These are phyloP conservation scores for Holothuria leucospilota DNA, from an alignment of 53 echinoderm and acorn worm species.

Conservation along the genomic window DNA sequence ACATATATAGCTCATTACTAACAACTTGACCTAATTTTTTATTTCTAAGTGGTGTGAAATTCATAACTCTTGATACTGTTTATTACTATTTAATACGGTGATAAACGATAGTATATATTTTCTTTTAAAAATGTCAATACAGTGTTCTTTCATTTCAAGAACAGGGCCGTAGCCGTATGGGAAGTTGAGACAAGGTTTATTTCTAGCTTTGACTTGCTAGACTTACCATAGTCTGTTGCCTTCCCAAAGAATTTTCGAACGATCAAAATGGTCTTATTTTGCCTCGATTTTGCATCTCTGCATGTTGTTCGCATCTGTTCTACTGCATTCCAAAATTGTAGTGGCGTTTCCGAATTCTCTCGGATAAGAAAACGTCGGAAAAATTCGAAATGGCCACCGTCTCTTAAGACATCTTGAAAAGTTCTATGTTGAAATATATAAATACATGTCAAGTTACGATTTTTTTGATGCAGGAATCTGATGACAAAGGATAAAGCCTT, in stretches of 20 bases:
- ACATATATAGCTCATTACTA: too few relatives aligned
- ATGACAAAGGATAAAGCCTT: background rate
- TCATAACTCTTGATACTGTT: too few relatives aligned
- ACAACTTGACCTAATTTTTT: too few relatives aligned
- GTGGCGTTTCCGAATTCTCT: slow-evolving; percentile 75
- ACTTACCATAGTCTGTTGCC: slow-evolving; percentile 80
- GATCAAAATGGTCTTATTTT: slow-evolving; percentile 78
- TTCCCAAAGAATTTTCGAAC: slow-evolving; percentile 85
- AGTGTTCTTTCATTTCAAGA: too few relatives aligned
- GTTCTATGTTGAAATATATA: slow-evolving; percentile 38
- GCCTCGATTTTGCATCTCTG: slow-evolving; percentile 85
- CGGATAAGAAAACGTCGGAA: slow-evolving; percentile 85
- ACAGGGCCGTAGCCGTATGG: too few relatives aligned
- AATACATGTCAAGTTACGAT: background rate
- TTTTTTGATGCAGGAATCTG: background rate
- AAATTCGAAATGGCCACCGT: slow-evolving; percentile 84
- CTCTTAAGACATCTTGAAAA: slow-evolving; percentile 90
- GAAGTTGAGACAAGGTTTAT: too few relatives aligned
- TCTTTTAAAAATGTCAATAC: too few relatives aligned
- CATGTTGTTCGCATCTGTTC: slow-evolving; percentile 79
- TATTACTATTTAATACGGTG: too few relatives aligned
- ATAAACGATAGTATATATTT: too few relatives aligned
- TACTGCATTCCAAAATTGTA: slow-evolving; percentile 92
- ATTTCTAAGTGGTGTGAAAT: too few relatives aligned
- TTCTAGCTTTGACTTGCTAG: too few relatives aligned